A percentile compares a stretch with the other conserved stretches of the same genome.
Conservation (phyloP, 2,797 vertebrate species). For the Microhierax caerulescens region DNA sequence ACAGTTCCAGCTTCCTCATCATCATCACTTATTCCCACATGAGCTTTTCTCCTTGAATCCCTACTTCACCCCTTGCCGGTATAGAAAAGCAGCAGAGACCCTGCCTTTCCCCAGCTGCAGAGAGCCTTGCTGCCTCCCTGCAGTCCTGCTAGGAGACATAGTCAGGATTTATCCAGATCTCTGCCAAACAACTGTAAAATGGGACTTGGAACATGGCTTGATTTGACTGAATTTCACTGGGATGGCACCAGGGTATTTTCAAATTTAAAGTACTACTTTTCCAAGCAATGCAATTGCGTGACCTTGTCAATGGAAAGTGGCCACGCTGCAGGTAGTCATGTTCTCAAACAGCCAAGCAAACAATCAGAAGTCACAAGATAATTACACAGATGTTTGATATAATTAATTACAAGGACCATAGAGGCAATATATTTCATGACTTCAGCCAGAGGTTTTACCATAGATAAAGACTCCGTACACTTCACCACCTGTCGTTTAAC, state of each 20-base stretch:
- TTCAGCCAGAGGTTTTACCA: background rate
- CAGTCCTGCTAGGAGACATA: background rate
- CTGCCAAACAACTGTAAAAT: background rate
- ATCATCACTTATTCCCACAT: background rate
- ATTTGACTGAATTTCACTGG: background rate
- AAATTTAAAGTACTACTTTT: background rate
- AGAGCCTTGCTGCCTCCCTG: background rate
- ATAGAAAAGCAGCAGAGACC: background rate
- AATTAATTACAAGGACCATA: background rate
- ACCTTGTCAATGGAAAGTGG: background rate
- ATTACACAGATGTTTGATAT: background rate
- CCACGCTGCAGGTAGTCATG: background rate
- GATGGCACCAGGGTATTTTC: background rate
- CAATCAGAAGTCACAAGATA: background rate
- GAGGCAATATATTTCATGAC: background rate
- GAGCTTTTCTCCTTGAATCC: background rate
- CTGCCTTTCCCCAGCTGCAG: background rate
- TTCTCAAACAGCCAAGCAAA: background rate
- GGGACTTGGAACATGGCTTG: background rate
- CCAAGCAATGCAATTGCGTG: background rate
- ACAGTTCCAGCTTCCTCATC: background rate
- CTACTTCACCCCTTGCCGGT: background rate
- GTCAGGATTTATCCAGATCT: background rate
- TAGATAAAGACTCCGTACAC: background rate
- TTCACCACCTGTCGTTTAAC: background rate